These are phyloP conservation scores for Aeoliscus strigatus DNA, from an alignment of 2,797 vertebrate genomes.

Conservation along the genomic window DNA sequence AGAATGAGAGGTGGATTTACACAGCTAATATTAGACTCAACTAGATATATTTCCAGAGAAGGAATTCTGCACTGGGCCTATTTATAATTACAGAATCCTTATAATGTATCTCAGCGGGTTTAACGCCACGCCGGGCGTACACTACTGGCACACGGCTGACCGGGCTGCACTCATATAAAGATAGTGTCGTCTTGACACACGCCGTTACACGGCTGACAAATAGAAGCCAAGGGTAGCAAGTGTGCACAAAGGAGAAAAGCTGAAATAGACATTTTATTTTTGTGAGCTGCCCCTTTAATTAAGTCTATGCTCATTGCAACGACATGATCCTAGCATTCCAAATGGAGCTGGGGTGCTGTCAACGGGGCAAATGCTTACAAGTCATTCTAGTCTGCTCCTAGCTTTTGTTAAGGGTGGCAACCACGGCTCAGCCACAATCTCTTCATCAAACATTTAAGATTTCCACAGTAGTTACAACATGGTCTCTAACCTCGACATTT, in stretches of 20 bases:
- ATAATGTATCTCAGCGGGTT: constrained; percentile 33
- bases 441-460: no score
- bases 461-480: no score
- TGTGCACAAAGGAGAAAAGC: constrained; percentile 6
- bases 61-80: constrained; percentile 49
- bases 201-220: constrained; percentile 19
- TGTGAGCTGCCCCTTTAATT: constrained; percentile 7
- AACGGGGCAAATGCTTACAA: no score
- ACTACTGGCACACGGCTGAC: constrained; percentile 14
- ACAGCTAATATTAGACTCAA: constrained; percentile 52
- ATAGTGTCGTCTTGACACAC: constrained; percentile 28
- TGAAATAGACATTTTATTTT: constrained; percentile 22
- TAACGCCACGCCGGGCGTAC: constrained; percentile 12
- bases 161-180: constrained; percentile 4
- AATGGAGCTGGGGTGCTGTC: constrained; percentile 27
- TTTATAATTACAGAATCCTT: constrained; percentile 52
- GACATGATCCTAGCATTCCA: constrained; percentile 3
- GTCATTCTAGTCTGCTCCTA: no score
- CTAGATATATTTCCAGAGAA: constrained; percentile 55
- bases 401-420: no score
- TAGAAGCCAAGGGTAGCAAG: constrained; percentile 1
- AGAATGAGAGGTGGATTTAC: constrained; percentile 44
- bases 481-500: no score
- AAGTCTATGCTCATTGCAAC: constrained; percentile 1
- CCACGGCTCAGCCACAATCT: no score